Evolutionary conservation across 1,140 invertebrate genomes (phyloP), one percentile per base, ranked within the genome.

Genomic region (Diuraphis noxia): DNA sequence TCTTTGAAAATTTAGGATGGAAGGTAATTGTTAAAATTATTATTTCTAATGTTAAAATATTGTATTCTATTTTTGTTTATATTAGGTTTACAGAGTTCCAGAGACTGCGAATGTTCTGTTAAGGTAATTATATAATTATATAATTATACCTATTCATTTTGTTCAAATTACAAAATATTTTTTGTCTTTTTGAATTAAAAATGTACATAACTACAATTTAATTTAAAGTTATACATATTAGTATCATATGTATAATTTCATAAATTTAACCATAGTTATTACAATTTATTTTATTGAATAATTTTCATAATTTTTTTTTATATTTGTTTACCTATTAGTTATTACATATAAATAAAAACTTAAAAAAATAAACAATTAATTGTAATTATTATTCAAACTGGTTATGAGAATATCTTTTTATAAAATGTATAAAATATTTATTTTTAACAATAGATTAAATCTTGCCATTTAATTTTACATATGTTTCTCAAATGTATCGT

Each of bases 1-100:
- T 99, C 95, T 99, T 99, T 95, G 99, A 99, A 95, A 99, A 99
- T 95, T 95, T 99, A 93, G 99, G 99, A 94, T 99, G 99, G 99
- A 99, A 99, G 96, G 98, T 98, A 95, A 95, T 40, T 49, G 6
- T 40, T 9, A 40, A 40, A 56, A 41, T 56, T 40, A 13, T 38
- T 40, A 40, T 56, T 87, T 87, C 2, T 95, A 72, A 43, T 94
- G 92, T 92, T 23, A 23, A n/a, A 89, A 72, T 72, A 41, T 85
- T 79, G 91, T 91, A n/a, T 72, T n/a, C 0, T 63, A 77, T 56
- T 56, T 25, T 91, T 49, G 25, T 91, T 92, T 56, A 49, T 49
- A 49, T n/a, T 72, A 92, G 92, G 92, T 92, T 84, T 99, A 98
- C 95, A 97, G 98, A 94, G 98, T 99, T 94, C 99, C 99, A 94